phyloP scores from a whole-genome alignment of 2,113 vertebrate species.

The Atrichornis clamosus region DNA sequence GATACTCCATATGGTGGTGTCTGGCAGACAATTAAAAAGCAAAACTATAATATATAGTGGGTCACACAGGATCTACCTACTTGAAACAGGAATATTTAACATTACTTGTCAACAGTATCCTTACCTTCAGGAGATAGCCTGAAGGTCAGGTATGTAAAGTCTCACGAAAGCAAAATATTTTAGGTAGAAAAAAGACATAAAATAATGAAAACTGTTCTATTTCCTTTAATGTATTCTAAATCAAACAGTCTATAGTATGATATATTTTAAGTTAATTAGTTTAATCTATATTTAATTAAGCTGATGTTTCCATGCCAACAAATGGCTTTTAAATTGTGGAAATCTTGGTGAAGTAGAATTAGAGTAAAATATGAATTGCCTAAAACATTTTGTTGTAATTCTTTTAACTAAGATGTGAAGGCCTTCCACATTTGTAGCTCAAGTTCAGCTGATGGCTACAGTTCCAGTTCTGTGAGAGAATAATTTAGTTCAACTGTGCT shows the following conservation, averaged over 20 bases:
- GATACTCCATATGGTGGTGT: not conserved
- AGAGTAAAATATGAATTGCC: conserved; percentile 69
- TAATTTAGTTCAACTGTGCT: not conserved
- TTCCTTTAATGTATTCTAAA: conserved; percentile 61
- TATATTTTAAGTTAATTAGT: conserved; percentile 77
- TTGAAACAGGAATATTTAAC: not conserved
- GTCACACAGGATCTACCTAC: not conserved
- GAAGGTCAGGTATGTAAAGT: not conserved
- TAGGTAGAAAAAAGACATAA: conserved; percentile 45
- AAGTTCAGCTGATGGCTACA: conserved; percentile 16
- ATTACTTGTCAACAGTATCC: not conserved
- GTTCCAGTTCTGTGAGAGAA: not conserved
- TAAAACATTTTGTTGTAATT: conserved; percentile 65
- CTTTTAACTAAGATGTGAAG: conserved; percentile 38
- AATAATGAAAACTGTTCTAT: conserved; percentile 62
- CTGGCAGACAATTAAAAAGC: not conserved
- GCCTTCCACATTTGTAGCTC: conserved; percentile 24
- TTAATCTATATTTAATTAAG: conserved; percentile 78
- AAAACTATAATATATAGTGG: not conserved
- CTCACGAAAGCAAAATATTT: conserved; percentile 44
- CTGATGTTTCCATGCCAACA: conserved; percentile 75
- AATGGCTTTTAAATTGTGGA: conserved; percentile 73
- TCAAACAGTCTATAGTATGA: conserved; percentile 60
- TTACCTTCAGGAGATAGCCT: not conserved
- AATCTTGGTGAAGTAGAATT: conserved; percentile 59